These are phyloP conservation scores for Chloropsis hardwickii DNA, from an alignment of 2,113 vertebrate genomes.

Conservation along the genomic window DNA sequence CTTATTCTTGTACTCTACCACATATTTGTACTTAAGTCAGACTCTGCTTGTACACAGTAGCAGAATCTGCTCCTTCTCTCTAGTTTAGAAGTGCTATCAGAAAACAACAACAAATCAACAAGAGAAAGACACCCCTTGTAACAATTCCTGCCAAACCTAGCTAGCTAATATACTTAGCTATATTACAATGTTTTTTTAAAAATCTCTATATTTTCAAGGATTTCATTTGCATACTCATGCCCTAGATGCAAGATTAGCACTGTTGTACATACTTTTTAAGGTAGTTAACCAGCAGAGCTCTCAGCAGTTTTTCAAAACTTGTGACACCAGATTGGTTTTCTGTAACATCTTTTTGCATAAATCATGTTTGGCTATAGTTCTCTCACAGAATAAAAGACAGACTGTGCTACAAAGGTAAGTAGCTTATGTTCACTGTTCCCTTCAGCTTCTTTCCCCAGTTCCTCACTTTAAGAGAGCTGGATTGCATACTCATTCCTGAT, in stretches of 20 bases:
- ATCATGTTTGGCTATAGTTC: background rate
- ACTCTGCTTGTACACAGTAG: background rate
- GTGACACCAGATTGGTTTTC: background rate
- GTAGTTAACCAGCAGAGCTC: background rate
- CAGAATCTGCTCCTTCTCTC: background rate
- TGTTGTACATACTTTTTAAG: background rate
- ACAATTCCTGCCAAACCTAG: background rate
- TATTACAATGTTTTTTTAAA: background rate
- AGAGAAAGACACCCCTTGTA: background rate
- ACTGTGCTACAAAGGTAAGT: background rate
- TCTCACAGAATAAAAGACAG: background rate
- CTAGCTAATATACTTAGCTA: background rate
- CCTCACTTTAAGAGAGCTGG: background rate
- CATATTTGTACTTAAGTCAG: background rate
- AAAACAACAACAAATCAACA: background rate
- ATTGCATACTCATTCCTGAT: background rate
- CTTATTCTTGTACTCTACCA: background rate
- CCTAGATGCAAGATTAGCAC: background rate
- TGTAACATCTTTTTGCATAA: background rate
- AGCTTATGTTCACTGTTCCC: background rate
- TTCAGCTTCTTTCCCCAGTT: constrained; percentile 2
- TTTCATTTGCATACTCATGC: background rate
- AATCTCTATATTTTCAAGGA: background rate
- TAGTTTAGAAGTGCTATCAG: background rate
- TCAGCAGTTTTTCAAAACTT: background rate